Evolutionary conservation across 2,797 vertebrate species (phyloP).

Genomic region (Aldrovandia affinis): DNA sequence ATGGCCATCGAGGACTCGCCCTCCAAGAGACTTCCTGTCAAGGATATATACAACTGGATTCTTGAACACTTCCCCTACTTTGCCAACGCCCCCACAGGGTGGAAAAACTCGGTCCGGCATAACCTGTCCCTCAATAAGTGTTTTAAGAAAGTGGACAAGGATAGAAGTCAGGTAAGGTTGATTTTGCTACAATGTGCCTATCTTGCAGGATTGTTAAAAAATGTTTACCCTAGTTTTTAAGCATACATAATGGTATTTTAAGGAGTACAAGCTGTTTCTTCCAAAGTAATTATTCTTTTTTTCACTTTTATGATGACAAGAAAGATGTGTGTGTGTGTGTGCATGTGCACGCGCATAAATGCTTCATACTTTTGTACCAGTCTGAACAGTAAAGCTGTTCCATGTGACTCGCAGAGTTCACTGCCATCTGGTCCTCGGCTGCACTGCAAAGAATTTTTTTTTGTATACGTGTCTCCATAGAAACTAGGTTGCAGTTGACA

Average conservation of each 20-base stretch:
- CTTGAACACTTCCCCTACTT: conserved; percentile 91
- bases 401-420: conserved; percentile 71
- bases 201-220: conserved; percentile 2
- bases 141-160: conserved; percentile 92
- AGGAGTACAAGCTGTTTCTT: background rate
- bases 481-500: conserved; percentile 84
- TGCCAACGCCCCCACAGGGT: conserved; percentile 86
- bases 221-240: background rate
- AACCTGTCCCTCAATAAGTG: conserved; percentile 90
- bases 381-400: conserved; percentile 57
- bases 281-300: background rate
- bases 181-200: background rate
- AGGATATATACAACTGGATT: conserved; percentile 93
- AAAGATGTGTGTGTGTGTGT: background rate
- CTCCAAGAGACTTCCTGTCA: conserved; percentile 85
- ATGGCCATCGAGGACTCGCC: conserved; percentile 92
- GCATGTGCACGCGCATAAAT: background rate
- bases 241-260: background rate
- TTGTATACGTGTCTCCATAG: conserved; percentile 84
- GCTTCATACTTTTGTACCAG: conserved; percentile 22
- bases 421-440: conserved; percentile 86
- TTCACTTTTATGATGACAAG: background rate
- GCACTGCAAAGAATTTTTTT: conserved; percentile 77
- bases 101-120: conserved; percentile 91
- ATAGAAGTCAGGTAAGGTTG: conserved; percentile 85